Base-by-base conservation (phyloP, 2,113 vertebrate genomes). In the Anseranas semipalmata region DNA sequence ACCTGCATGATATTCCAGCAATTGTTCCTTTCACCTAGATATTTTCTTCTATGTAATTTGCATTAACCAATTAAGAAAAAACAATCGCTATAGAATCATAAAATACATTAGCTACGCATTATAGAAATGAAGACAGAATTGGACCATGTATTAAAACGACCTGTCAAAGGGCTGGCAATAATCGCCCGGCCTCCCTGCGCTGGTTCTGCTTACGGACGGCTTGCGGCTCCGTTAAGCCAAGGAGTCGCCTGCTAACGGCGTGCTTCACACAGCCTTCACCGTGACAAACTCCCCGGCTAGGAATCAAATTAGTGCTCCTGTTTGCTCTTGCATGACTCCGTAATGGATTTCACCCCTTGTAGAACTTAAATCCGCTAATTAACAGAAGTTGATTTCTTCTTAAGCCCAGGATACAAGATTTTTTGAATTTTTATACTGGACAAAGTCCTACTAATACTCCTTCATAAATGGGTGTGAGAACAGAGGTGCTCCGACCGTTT, bases 261-360 rank as follows among this genome's bases (percentile, higher is more conserved):
- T 30, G 30, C 62, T 59, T 79, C 79, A 43, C 30, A 48, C 60
- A 72, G 56, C 58, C 58, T 86, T 78, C 46, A 17, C 70, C n/a
- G 76, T 41, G 94, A 97, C 83, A 96, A 97, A 98, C 96, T 95
- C 95, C 95, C 91, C 12, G 35, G 92, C 85, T 93, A 95, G 92
- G 95, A 96, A 97, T 94, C 95, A 90, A 97, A 97, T 96, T 92
- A 96, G 76, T 58, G 77, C 90, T 95, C 91, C 56, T 95, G 59
- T 75, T 94, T 96, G 95, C 87, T 95, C 96, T 96, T 85, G 90
- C 43, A 4, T 86, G 93, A 97, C 95, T 94, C 95, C 3, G 3
- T 75, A 95, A 96, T 59, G 80, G 86, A 88, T 96, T 95, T 88
- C 86, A 90, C 70, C 85, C 86, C 89, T 92, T 67, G 91, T 17